These are phyloP conservation scores for Aspidiotus rigidus DNA, from an alignment of 2,888 invertebrate genomes.

Conservation along the genomic window DNA sequence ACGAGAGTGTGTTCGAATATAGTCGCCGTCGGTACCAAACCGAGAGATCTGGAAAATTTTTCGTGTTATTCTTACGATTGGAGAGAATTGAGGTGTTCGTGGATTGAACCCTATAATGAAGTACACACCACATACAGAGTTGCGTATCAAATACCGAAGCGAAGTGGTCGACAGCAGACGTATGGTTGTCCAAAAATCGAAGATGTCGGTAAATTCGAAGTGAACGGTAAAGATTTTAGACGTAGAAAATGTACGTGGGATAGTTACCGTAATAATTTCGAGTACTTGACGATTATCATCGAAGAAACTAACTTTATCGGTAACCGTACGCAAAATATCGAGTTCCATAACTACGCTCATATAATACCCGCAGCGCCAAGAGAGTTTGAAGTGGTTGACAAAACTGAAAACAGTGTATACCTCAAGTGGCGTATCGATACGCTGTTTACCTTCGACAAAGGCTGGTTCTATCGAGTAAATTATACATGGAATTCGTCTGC, in stretches of 20 bases:
- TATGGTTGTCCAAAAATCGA: constrained; percentile 40
- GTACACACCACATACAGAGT: constrained; percentile 51
- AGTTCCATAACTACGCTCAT: constrained; percentile 35
- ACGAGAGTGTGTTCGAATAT: constrained; percentile 48
- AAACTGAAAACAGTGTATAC: constrained; percentile 22
- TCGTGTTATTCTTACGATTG: constrained; percentile 64
- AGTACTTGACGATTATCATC: constrained; percentile 52
- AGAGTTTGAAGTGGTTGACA: neutral
- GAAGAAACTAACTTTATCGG: constrained; percentile 56
- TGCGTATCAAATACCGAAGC: constrained; percentile 45
- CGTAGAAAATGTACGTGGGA: constrained; percentile 46
- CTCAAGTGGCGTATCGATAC: constrained; percentile 26
- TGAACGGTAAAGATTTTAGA: constrained; percentile 37
- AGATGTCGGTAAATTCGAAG: constrained; percentile 36
- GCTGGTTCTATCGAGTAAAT: constrained; percentile 46
- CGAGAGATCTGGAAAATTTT: constrained; percentile 49
- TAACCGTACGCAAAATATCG: constrained; percentile 44
- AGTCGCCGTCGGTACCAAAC: constrained; percentile 53
- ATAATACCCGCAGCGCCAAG: constrained; percentile 18
- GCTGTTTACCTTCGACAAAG: constrained; percentile 48
- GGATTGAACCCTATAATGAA: constrained; percentile 54
- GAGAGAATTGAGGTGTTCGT: constrained; percentile 63
- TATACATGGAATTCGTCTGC: constrained; percentile 40
- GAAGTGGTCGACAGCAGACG: constrained; percentile 42
- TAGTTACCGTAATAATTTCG: constrained; percentile 49